These are phyloP conservation scores for Leistus spinibarbis DNA, from an alignment of 2,888 invertebrate genomes.

Conservation along the genomic window DNA sequence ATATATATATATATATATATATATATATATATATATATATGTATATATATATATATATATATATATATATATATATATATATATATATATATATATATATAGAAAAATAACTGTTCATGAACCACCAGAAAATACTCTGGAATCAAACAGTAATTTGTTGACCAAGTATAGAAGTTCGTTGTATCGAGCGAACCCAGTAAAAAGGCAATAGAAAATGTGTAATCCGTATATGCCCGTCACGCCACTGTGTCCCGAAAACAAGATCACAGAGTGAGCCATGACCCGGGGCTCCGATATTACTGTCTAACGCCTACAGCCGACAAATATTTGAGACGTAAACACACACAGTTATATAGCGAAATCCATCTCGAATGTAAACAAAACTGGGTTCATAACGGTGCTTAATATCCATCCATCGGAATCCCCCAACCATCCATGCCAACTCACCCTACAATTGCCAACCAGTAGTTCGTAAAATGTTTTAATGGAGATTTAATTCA, in stretches of 20 bases:
- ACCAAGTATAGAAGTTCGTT: background rate
- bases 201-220: background rate
- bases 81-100: no score
- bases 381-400: constrained; percentile 24
- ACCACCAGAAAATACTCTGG: no score
- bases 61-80: no score
- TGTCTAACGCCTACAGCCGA: constrained; percentile 34
- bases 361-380: constrained; percentile 37
- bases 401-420: constrained; percentile 25
- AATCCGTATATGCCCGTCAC: background rate
- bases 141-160: background rate
- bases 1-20: no score
- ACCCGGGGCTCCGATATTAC: constrained; percentile 30
- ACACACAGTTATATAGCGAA: constrained; percentile 34
- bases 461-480: background rate
- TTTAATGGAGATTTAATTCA: background rate
- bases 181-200: background rate
- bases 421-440: background rate
- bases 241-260: background rate
- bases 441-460: background rate
- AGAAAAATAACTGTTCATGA: no score
- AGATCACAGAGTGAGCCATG: background rate
- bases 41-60: no score
- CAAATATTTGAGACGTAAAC: constrained; percentile 39
- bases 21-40: no score